Percentiles rank a stretch among this genome's conserved stretches.
Evolutionary conservation across 2,113 vertebrate genomes (phyloP).

Genomic region (Rhinoderma darwinii): DNA sequence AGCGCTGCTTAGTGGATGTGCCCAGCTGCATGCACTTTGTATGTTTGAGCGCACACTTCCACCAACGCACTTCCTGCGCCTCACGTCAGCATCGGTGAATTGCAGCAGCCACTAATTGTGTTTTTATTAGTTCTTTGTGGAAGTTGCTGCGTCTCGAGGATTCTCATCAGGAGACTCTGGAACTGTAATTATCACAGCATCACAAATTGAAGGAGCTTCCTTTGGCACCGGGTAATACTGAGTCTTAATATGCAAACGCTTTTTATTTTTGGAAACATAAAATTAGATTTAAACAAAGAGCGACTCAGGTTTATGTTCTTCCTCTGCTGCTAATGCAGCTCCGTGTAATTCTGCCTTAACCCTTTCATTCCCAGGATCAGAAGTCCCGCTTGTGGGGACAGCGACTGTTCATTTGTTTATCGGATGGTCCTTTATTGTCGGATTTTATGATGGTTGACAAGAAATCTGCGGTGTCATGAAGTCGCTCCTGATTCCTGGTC

Average conservation of each 20-base stretch:
- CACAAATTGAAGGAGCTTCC: conserved; percentile 62
- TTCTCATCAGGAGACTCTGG: conserved; percentile 65
- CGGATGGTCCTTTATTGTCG: not conserved
- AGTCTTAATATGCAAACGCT: conserved; percentile 62
- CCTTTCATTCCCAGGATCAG: not conserved
- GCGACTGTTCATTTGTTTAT: not conserved
- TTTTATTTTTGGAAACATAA: conserved; percentile 64
- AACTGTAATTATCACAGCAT: conserved; percentile 64
- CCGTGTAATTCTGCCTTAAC: conserved; percentile 2
- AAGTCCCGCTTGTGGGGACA: not conserved
- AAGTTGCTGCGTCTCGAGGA: conserved; percentile 63
- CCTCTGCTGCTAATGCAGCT: not conserved
- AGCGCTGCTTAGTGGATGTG: conserved; percentile 5
- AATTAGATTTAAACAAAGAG: conserved; percentile 59
- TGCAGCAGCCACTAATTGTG: conserved; percentile 57
- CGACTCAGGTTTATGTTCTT: conserved; percentile 16
- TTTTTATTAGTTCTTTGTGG: conserved; percentile 66
- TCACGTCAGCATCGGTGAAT: conserved; percentile 53
- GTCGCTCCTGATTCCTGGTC: too few relatives aligned
- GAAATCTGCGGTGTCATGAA: too few relatives aligned
- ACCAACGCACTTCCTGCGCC: conserved; percentile 38
- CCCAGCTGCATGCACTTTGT: conserved; percentile 65
- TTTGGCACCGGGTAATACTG: conserved; percentile 58
- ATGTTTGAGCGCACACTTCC: not conserved
- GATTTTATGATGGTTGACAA: not conserved